Percentiles rank a stretch among this genome's conserved stretches.
These are phyloP conservation scores for Halyomorpha halys DNA, from an alignment of 1,140 invertebrate species.

Conservation along the genomic window DNA sequence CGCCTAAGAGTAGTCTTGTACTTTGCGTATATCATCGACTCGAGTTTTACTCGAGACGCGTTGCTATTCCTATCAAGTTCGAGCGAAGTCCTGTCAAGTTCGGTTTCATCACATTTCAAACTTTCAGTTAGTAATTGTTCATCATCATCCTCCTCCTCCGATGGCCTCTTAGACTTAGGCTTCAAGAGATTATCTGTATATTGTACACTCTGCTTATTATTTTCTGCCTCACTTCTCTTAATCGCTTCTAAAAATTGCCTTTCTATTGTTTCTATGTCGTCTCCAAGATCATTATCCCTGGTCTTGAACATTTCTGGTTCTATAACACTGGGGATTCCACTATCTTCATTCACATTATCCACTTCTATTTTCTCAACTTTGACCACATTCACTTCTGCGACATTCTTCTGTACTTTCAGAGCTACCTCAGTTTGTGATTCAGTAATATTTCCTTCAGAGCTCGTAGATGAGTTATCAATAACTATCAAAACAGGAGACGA, in stretches of 20 bases:
- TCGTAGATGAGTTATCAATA: too few relatives aligned
- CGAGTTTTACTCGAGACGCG: too few relatives aligned
- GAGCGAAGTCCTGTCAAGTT: background rate
- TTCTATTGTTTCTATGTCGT: too few relatives aligned
- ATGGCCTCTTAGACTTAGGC: background rate
- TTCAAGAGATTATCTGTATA: too few relatives aligned
- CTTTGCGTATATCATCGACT: background rate
- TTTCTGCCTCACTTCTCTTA: background rate
- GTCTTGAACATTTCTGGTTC: too few relatives aligned
- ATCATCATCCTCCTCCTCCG: background rate
- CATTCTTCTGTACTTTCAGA: too few relatives aligned
- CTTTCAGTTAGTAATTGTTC: background rate
- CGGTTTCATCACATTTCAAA: slow-evolving; percentile 7
- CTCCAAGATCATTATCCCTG: too few relatives aligned
- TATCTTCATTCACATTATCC: background rate
- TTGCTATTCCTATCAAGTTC: too few relatives aligned
- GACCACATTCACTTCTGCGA: background rate
- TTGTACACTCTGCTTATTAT: background rate
- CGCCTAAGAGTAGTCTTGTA: background rate
- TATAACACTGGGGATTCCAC: background rate
- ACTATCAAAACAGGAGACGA: too few relatives aligned
- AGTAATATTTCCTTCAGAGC: too few relatives aligned
- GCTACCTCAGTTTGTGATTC: too few relatives aligned
- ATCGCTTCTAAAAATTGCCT: background rate
- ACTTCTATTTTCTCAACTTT: background rate